phyloP scores from a whole-genome alignment of 2,888 invertebrate species.

The Sabatieria punctata region DNA sequence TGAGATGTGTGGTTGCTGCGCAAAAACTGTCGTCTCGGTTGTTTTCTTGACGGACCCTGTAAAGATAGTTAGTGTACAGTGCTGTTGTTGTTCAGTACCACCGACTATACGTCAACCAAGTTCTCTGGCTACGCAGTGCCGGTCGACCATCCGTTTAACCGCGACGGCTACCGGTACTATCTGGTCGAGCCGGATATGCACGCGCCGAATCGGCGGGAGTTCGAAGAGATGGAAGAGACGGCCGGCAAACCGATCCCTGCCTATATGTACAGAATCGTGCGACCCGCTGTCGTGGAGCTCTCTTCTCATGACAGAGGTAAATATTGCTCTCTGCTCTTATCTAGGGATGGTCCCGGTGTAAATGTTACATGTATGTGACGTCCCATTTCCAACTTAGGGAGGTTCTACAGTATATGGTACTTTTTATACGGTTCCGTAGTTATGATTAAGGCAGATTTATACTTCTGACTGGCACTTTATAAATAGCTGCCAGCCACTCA shows the following conservation, averaged over 20 bases:
- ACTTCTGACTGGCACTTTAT: too few relatives aligned
- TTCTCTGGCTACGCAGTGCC: conserved; percentile 38
- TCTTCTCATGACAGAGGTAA: conserved; percentile 62
- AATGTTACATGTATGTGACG: not conserved
- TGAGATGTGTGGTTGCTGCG: too few relatives aligned
- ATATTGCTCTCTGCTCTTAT: not conserved
- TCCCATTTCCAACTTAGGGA: too few relatives aligned
- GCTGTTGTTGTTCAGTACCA: too few relatives aligned
- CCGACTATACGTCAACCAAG: conserved; percentile 8
- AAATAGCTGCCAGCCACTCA: too few relatives aligned
- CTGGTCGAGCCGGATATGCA: conserved; percentile 93
- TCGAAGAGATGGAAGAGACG: conserved; percentile 92
- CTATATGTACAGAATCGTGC: conserved; percentile 76
- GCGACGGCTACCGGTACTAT: conserved; percentile 90
- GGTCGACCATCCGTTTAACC: conserved; percentile 91
- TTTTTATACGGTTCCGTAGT: too few relatives aligned
- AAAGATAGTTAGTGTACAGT: too few relatives aligned
- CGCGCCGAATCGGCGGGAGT: conserved; percentile 69
- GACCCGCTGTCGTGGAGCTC: conserved; percentile 63
- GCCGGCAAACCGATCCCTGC: conserved; percentile 98
- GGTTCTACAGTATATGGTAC: too few relatives aligned
- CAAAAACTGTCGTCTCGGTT: too few relatives aligned
- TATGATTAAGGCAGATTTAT: too few relatives aligned
- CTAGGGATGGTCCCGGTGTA: not conserved
- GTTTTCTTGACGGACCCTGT: too few relatives aligned